Percentiles rank a stretch among this genome's conserved stretches.
These are phyloP conservation scores for Dasypolia templi DNA, from an alignment of 2,888 invertebrate species.

Conservation along the genomic window DNA sequence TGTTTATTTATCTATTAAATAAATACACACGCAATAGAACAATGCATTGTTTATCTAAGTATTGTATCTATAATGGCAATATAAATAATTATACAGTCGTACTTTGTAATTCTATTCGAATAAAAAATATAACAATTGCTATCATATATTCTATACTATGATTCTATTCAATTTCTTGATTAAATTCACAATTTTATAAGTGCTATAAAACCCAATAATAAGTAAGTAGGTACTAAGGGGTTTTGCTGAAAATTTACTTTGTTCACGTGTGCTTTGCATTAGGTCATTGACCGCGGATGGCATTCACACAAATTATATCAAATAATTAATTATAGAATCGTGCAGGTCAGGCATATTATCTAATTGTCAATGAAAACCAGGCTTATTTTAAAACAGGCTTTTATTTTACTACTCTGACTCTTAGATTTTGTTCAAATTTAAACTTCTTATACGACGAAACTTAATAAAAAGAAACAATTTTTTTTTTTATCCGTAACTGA, in stretches of 20 bases:
- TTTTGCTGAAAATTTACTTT: constrained; percentile 18
- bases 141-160: too few species aligned
- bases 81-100: neutral
- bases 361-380: constrained; percentile 3
- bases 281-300: constrained; percentile 44
- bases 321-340: constrained; percentile 36
- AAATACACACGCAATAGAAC: neutral
- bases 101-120: neutral
- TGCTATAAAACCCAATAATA: neutral
- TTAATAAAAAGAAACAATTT: neutral
- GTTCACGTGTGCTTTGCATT: constrained; percentile 12
- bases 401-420: too few species aligned
- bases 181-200: neutral
- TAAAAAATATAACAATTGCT: constrained; percentile 3
- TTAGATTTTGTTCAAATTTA: neutral
- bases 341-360: constrained; percentile 12
- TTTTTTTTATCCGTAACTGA: neutral
- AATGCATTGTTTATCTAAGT: constrained; percentile 30
- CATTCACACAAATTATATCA: constrained; percentile 35
- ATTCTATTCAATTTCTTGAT: neutral
- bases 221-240: neutral
- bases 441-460: neutral
- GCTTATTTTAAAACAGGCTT: constrained; percentile 8
- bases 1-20: constrained; percentile 26
- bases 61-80: constrained; percentile 16